Base-by-base conservation (phyloP, 2,797 vertebrate species). In the Notoglanidium macrostoma region DNA sequence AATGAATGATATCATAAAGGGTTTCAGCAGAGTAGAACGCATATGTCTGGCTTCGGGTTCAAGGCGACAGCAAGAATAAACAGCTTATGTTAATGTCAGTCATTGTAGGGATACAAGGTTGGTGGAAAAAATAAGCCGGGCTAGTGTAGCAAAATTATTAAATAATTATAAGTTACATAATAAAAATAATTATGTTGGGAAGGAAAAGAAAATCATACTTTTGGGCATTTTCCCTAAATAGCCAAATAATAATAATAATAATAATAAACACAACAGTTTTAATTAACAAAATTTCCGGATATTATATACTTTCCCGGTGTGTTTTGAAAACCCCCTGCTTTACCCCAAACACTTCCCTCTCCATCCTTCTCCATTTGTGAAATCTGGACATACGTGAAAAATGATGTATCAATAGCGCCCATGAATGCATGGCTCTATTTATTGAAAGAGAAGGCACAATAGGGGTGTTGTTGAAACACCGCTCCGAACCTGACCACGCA, bases 361-460 rank as follows among this genome's bases (percentile, higher is more conserved):
- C 46, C 57, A 49, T 49, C 61, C 49, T 51, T 79, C 83, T 89
- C 91, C 87, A 82, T 85, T 90, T 90, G 93, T 90, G 86, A 91
- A 88, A 80, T 90, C 90, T 92, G 67, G 84, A 92, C 93, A 93
- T 85, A 93, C 92, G 90, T 92, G 94, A 91, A 94, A 93, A 93
- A 92, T 95, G 93, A 95, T 92, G 94, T 95, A 95, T 95, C 92
- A 93, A 93, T 93, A 93, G 93, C 92, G 65, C 83, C 91, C 92
- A 92, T 95, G 94, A 96, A 95, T 94, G 93, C 94, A 91, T 92
- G 92, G 93, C 89, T 92, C 91, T 95, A 95, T 95, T 95, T 95
- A 96, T 95, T 95, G 93, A 95, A 90, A 92, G 93, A 86, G 92
- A 94, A 92, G 93, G 92, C 93, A 96, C 94, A 96, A 95, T 91